A percentile compares a stretch with the other conserved stretches of the same genome.
phyloP scores from a whole-genome alignment of 2,888 invertebrate species.

The Leptinotarsa peninsularis region DNA sequence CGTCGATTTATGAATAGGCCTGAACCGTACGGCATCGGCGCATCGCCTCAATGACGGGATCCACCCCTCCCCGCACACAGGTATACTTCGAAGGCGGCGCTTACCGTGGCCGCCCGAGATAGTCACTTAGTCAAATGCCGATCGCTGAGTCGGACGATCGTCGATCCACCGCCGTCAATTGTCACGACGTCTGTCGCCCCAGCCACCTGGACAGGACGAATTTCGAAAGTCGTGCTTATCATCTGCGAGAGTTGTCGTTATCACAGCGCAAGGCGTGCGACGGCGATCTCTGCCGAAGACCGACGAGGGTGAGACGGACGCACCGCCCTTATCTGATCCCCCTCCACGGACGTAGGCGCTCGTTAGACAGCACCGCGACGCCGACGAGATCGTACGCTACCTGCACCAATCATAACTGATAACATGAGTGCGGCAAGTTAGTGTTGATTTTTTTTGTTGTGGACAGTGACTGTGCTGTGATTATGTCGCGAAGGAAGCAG shows the following conservation, averaged over 20 bases:
- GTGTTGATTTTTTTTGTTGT: constrained; percentile 49
- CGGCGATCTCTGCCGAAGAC: constrained; percentile 59
- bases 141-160: constrained; percentile 59
- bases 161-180: constrained; percentile 44
- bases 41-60: constrained; percentile 64
- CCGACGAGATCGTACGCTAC: constrained; percentile 64
- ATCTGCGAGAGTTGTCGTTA: constrained; percentile 45
- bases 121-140: constrained; percentile 66
- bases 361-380: constrained; percentile 67
- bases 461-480: constrained; percentile 59
- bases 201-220: constrained; percentile 53
- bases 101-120: constrained; percentile 62
- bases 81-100: constrained; percentile 64
- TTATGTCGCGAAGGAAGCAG: constrained; percentile 70
- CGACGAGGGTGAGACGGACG: constrained; percentile 64
- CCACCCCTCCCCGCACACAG: constrained; percentile 61
- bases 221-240: constrained; percentile 47
- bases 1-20: constrained; percentile 64
- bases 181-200: constrained; percentile 43
- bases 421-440: constrained; percentile 53
- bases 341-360: constrained; percentile 64
- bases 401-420: constrained; percentile 60
- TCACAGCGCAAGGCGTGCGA: constrained; percentile 51
- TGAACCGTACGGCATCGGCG: constrained; percentile 49
- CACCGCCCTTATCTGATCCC: constrained; percentile 64